A percentile compares a stretch with the other conserved stretches of the same genome.
Evolutionary conservation across 30 jellyfish, hydroid and myxozoan species (phyloP).

Genomic region (Chrysaora quinquecirrha): DNA sequence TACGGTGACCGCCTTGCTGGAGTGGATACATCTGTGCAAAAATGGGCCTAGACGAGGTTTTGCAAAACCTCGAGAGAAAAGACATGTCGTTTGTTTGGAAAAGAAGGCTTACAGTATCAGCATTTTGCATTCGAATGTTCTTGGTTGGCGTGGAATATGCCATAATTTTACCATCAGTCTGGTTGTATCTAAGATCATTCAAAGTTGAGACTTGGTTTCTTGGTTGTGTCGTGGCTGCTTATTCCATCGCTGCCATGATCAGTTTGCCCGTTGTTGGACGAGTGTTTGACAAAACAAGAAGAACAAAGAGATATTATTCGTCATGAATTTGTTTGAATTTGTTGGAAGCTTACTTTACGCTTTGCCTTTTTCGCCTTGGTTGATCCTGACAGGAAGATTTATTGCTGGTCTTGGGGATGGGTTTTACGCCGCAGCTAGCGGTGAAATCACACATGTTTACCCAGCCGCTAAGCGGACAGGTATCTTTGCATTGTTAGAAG

Average conservation of each 20-base stretch:
- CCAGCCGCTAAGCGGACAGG: conserved; percentile 89
- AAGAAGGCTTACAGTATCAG: conserved; percentile 84
- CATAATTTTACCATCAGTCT: conserved; percentile 90
- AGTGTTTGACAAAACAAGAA: conserved; percentile 78
- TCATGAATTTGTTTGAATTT: conserved; percentile 84
- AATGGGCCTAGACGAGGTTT: conserved; percentile 73
- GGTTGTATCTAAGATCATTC: conserved; percentile 85
- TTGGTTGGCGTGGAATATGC: conserved; percentile 96
- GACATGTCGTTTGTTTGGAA: conserved; percentile 82
- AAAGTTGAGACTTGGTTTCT: conserved; percentile 92
- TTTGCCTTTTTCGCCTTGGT: conserved; percentile 82
- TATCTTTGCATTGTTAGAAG: conserved; percentile 86
- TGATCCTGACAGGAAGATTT: conserved; percentile 77
- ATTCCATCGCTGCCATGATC: conserved; percentile 89
- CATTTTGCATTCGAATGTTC: conserved; percentile 90
- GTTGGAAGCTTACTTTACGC: conserved; percentile 91
- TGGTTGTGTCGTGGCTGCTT: conserved; percentile 85
- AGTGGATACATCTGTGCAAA: no score
- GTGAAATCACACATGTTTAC: conserved; percentile 84
- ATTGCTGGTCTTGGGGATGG: conserved; percentile 98
- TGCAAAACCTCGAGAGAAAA: conserved; percentile 53
- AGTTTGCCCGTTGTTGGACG: conserved; percentile 95
- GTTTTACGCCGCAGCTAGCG: conserved; percentile 94
- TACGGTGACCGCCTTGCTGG: no score
- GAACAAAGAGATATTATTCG: conserved; percentile 79